Evolutionary conservation across 1,140 invertebrate species (phyloP), one percentile per base, ranked within the genome.

Genomic region (Megathymus violae): DNA sequence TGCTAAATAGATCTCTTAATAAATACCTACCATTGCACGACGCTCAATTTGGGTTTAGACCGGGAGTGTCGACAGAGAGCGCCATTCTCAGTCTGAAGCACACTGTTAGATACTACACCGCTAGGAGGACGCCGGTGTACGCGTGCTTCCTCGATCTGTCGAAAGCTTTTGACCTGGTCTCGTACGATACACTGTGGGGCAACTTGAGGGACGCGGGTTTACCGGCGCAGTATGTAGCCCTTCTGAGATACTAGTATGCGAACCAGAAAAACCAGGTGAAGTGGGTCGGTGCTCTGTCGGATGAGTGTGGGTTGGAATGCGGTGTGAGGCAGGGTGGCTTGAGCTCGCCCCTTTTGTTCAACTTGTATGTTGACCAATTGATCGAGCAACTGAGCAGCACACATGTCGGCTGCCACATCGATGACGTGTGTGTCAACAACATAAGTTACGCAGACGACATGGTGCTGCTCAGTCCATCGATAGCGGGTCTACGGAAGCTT

Each of bases 91-190:
- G 17, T 14, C 11, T 64, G 2, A 64, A 64, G 38, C 54, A 64
- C 1, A 36, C 46, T 43, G 54, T 64, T 10, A 50, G 9, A 19
- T 64, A 64, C 10, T 64, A 64, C n/a, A 64, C 50, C 6, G 16
- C 9, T 1, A 34, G 51, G n/a, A 64, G 19, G 13, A 64, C 50
- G 6, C 62, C 50, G 9, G 62, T 63, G 36, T 54, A 46, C 11
- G 62, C 62, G 1, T 43, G 38, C 7, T 56, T 64, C 31, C 34
- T 56, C 4, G 62, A 64, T 11, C 13, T 64, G 9, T 56, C 51
- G 0, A 43, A 34, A 36, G 59, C 59, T 13, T 62, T 62, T 46
- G 60, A 62, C 25, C 4, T 52, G 25, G 60, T 62, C 4, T 10
- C 6, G 0, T 62, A 62, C 9, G 22, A 46, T 4, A 19, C 27